Conservation (phyloP, 2,888 invertebrate species). For the Tetrapedia diversipes region DNA sequence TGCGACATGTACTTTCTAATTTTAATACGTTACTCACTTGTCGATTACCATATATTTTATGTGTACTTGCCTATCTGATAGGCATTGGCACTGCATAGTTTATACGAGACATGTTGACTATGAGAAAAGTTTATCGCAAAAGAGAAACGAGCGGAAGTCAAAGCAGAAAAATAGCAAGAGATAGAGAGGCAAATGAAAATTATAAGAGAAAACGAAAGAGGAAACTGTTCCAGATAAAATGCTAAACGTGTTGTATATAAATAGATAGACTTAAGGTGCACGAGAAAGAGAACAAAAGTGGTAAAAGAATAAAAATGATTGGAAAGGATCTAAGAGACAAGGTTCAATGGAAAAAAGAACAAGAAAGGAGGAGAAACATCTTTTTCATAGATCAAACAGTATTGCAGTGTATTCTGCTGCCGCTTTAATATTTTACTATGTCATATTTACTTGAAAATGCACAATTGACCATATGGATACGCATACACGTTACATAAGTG, state of each 20-base stretch:
- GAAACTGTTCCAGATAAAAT: slow-evolving; percentile 69
- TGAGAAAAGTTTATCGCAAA: slow-evolving; percentile 66
- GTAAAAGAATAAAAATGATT: slow-evolving; percentile 6
- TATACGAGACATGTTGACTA: slow-evolving; percentile 74
- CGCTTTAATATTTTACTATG: slow-evolving; percentile 72
- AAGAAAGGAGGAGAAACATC: slow-evolving; percentile 52
- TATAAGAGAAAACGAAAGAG: background rate
- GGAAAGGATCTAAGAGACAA: background rate
- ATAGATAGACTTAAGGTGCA: slow-evolving; percentile 50
- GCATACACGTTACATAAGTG: slow-evolving; percentile 44
- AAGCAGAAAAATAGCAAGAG: background rate
- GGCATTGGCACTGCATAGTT: slow-evolving; percentile 79
- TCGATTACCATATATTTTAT: slow-evolving; percentile 78
- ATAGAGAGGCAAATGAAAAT: background rate
- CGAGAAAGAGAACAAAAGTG: background rate
- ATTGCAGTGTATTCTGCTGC: slow-evolving; percentile 69
- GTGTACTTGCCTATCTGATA: slow-evolving; percentile 78
- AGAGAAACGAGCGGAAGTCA: background rate
- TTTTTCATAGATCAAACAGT: slow-evolving; percentile 70
- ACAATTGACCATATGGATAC: slow-evolving; percentile 70
- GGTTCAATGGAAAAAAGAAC: background rate
- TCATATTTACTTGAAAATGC: slow-evolving; percentile 71
- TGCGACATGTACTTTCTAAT: slow-evolving; percentile 80
- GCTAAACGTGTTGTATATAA: slow-evolving; percentile 75
- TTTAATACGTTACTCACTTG: slow-evolving; percentile 79